Conservation (phyloP, 2,888 invertebrate genomes). For the Glyphotaelius pellucidus region DNA sequence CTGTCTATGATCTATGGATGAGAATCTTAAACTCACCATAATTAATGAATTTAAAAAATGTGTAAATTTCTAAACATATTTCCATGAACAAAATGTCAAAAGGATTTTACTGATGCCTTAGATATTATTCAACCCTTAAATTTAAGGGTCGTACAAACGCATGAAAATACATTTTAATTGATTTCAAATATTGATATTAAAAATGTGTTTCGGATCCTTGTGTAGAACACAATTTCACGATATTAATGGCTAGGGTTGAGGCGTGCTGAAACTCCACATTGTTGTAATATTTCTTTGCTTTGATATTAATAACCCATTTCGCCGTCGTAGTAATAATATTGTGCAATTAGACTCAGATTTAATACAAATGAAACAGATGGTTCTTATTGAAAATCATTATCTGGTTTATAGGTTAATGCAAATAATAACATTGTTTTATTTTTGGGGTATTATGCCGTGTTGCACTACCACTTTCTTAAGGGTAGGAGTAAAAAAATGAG, state of each 20-base stretch:
- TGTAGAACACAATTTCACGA: background rate
- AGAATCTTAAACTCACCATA: no score
- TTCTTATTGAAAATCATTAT: background rate
- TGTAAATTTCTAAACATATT: no score
- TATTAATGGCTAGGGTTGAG: background rate
- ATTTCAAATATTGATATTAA: background rate
- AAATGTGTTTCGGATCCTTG: background rate
- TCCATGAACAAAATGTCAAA: no score
- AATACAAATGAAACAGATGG: background rate
- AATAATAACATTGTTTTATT: no score
- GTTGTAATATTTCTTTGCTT: background rate
- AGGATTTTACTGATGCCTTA: background rate
- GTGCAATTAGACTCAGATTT: background rate
- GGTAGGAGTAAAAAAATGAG: no score
- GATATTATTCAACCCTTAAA: background rate
- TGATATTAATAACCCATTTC: background rate
- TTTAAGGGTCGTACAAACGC: background rate
- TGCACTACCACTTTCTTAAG: no score
- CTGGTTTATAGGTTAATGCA: no score
- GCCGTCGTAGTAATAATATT: no score
- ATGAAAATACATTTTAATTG: background rate
- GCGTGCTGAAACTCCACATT: background rate
- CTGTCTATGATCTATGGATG: no score
- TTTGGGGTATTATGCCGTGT: no score
- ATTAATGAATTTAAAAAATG: no score